Percentiles rank a stretch among this genome's conserved stretches.
phyloP scores from a whole-genome alignment of 2,113 vertebrate genomes.

The Meles meles region DNA sequence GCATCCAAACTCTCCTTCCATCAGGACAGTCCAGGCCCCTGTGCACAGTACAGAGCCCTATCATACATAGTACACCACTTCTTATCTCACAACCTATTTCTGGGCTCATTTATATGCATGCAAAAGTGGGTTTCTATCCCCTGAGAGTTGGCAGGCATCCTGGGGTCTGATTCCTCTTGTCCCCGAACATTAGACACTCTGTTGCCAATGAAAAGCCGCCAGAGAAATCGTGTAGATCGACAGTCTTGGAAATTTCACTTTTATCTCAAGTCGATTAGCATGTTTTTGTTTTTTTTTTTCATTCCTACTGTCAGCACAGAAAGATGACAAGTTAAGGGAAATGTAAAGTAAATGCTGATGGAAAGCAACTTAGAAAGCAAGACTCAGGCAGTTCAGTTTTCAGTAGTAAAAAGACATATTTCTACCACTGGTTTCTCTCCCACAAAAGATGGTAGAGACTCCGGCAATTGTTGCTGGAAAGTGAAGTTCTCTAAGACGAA shows the following conservation, averaged over 20 bases:
- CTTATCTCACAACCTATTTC: conserved; percentile 10
- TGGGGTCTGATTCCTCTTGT: conserved; percentile 31
- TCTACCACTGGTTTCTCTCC: neutral
- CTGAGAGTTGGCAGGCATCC: conserved; percentile 54
- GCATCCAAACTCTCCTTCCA: conserved; percentile 1
- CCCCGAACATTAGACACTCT: conserved; percentile 33
- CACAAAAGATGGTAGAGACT: neutral
- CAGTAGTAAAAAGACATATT: conserved; percentile 23
- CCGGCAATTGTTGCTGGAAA: neutral
- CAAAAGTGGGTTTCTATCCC: neutral
- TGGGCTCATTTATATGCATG: conserved; percentile 17
- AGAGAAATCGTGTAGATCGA: conserved; percentile 35
- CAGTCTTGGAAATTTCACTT: conserved; percentile 64
- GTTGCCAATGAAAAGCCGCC: conserved; percentile 43
- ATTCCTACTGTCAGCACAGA: conserved; percentile 50
- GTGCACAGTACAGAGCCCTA: neutral
- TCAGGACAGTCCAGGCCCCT: neutral
- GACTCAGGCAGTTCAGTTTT: conserved; percentile 24
- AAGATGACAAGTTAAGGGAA: conserved; percentile 64
- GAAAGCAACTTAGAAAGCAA: conserved; percentile 46
- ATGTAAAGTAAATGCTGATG: conserved; percentile 57
- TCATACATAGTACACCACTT: neutral
- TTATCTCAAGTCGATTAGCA: conserved; percentile 65
- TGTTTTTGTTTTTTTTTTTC: neutral
- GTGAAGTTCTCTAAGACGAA: neutral